Percentiles rank a stretch among this genome's conserved stretches.
These are phyloP conservation scores for Sebastiscus albofasciatus DNA, from an alignment of 2,797 vertebrate genomes.

Conservation along the genomic window DNA sequence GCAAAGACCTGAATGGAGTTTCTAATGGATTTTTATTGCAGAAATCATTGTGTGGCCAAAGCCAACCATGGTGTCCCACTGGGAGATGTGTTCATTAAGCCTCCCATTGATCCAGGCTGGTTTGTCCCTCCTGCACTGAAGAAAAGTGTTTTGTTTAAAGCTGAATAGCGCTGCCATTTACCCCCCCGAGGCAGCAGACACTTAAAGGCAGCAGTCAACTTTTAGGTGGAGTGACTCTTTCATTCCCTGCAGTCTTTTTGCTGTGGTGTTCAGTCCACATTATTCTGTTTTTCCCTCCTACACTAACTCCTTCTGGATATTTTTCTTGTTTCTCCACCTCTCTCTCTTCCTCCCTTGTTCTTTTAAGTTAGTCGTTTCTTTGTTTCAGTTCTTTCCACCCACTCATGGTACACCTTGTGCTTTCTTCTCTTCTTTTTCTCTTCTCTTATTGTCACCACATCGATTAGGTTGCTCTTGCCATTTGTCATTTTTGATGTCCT, in stretches of 20 bases:
- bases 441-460: not conserved
- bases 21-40: slow-evolving; percentile 67
- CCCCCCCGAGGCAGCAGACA: slow-evolving; percentile 45
- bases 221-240: slow-evolving; percentile 41
- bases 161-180: slow-evolving; percentile 44
- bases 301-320: slow-evolving; percentile 79
- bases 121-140: slow-evolving; percentile 43
- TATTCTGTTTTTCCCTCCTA: slow-evolving; percentile 49
- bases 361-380: slow-evolving; percentile 43
- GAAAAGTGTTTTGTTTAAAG: slow-evolving; percentile 62
- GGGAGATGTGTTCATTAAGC: slow-evolving; percentile 73
- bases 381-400: slow-evolving; percentile 52
- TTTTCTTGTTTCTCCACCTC: slow-evolving; percentile 45
- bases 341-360: slow-evolving; percentile 28
- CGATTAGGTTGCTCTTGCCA: not conserved
- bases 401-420: slow-evolving; percentile 49
- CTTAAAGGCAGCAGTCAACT: slow-evolving; percentile 54
- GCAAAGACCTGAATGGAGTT: slow-evolving; percentile 37
- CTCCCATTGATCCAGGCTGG: slow-evolving; percentile 65
- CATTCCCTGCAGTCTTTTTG: slow-evolving; percentile 50
- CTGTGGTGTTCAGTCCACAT: slow-evolving; percentile 29
- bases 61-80: slow-evolving; percentile 42
- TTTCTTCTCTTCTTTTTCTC: not conserved
- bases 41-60: slow-evolving; percentile 57
- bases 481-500: slow-evolving; percentile 9